These are phyloP conservation scores for Sarcophilus harrisii DNA, from an alignment of 2,797 vertebrate genomes.

Conservation along the genomic window DNA sequence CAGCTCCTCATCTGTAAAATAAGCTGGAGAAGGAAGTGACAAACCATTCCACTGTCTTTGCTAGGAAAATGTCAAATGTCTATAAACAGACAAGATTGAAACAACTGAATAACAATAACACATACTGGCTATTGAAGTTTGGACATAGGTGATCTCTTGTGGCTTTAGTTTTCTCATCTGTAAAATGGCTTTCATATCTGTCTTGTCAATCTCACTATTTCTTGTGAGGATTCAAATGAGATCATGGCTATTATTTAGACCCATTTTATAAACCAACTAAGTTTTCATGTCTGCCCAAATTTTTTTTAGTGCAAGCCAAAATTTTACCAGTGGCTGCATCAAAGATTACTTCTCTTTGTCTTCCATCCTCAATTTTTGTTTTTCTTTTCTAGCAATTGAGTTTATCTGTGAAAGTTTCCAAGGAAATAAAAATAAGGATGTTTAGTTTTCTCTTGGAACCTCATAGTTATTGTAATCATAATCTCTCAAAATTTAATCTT, in stretches of 20 bases:
- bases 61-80: neutral
- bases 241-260: neutral
- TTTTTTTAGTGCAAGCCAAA: neutral
- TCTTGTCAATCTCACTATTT: neutral
- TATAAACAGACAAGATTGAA: neutral
- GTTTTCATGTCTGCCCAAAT: neutral
- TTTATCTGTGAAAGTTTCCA: neutral
- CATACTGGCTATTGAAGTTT: neutral
- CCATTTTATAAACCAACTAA: neutral
- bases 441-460: neutral
- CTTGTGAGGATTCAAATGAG: neutral
- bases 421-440: neutral
- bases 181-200: neutral
- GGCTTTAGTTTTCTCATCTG: neutral
- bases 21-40: neutral
- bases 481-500: neutral
- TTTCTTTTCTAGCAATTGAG: neutral
- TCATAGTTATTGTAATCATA: neutral
- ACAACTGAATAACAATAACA: neutral
- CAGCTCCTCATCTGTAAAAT: neutral
- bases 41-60: neutral
- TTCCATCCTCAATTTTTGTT: neutral
- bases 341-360: neutral
- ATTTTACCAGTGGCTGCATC: neutral
- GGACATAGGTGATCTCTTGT: neutral